Evolutionary conservation across 2,888 invertebrate species (phyloP), one percentile per base, ranked within the genome.

Genomic region (Hipparchia semele): DNA sequence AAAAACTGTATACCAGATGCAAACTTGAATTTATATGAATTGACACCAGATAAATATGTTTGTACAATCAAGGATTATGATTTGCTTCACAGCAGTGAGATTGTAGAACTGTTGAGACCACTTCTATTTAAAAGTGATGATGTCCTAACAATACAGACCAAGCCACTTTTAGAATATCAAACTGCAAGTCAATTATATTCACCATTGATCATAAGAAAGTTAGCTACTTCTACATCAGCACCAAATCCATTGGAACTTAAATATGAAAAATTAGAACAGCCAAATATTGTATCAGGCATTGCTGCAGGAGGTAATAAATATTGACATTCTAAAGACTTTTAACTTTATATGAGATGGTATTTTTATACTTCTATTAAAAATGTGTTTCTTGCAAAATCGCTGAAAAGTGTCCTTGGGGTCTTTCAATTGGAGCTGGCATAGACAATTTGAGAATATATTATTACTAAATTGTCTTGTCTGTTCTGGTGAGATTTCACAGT

Each of bases 251-350:
- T 80, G 23, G 79, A 80, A 54, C 78, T 83, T 12, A 76, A 79
- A 46, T 88, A 85, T 78, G 82, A 85, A n/a, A 87, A 82, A 77
- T 80, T 94, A 70, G 94, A 94, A 79, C 94, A 92, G 79, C 94
- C 94, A 45, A 94, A 94, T 81, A 91, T 94, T 59, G 83, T 94
- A 76, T 89, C 91, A 73, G 94, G 94, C 56, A 84, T 92, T 45
- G 81, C 89, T 66, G 94, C 94, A 64, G 94, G 94, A 88, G 94
- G 94, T 94, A 88, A 81, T 1, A n/a, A n/a, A n/a, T 56, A 13
- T 56, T 56, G n/a, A 56, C 6, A 56, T n/a, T 33, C 5, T 59
- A 9, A 6, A 23, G 8, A 23, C 59, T 6, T 23, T 8, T 59
- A 23, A 9, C 46, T 33, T 39, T 33, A 60, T 10, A 45, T 45